Percentiles rank a stretch among this genome's conserved stretches.
phyloP scores from a whole-genome alignment of 2,888 invertebrate species.

The Sarcophaga rosellei region DNA sequence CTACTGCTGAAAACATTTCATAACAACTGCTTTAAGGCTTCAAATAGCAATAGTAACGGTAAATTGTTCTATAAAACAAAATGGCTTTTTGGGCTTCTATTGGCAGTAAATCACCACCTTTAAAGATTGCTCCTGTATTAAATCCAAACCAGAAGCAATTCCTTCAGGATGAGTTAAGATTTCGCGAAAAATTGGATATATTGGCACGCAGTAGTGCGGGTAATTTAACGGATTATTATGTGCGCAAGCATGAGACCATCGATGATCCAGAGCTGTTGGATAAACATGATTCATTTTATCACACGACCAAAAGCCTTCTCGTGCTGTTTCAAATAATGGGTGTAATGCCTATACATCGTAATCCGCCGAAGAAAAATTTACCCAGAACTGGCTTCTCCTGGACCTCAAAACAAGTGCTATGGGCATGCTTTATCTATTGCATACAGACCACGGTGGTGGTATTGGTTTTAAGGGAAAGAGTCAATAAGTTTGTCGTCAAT shows the following conservation, averaged over 20 bases:
- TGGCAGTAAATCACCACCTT: slow-evolving; percentile 71
- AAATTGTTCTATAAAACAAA: neutral
- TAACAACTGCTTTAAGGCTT: neutral
- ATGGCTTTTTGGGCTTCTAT: slow-evolving; percentile 79
- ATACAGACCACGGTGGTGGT: slow-evolving; percentile 84
- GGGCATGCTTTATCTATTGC: slow-evolving; percentile 86
- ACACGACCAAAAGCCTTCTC: slow-evolving; percentile 86
- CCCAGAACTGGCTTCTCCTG: slow-evolving; percentile 84
- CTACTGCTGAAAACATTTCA: too few relatives aligned
- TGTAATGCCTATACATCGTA: slow-evolving; percentile 88
- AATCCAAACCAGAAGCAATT: slow-evolving; percentile 81
- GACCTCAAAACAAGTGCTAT: slow-evolving; percentile 86
- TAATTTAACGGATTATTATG: slow-evolving; percentile 75
- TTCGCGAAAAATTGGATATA: slow-evolving; percentile 76
- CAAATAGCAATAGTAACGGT: neutral
- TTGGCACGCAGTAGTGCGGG: slow-evolving; percentile 68
- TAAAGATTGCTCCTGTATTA: slow-evolving; percentile 77
- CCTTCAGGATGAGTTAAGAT: slow-evolving; percentile 79
- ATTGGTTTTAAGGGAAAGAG: slow-evolving; percentile 83
- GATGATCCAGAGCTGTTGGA: slow-evolving; percentile 84
- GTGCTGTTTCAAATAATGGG: slow-evolving; percentile 89
- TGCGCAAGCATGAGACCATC: slow-evolving; percentile 81
- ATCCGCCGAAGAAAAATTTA: slow-evolving; percentile 82
- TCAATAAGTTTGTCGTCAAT: slow-evolving; percentile 83
- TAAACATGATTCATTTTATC: slow-evolving; percentile 87